Evolutionary conservation across 2,888 invertebrate species (phyloP), one percentile per base, ranked within the genome.

Genomic region (Agrochola circellaris): DNA sequence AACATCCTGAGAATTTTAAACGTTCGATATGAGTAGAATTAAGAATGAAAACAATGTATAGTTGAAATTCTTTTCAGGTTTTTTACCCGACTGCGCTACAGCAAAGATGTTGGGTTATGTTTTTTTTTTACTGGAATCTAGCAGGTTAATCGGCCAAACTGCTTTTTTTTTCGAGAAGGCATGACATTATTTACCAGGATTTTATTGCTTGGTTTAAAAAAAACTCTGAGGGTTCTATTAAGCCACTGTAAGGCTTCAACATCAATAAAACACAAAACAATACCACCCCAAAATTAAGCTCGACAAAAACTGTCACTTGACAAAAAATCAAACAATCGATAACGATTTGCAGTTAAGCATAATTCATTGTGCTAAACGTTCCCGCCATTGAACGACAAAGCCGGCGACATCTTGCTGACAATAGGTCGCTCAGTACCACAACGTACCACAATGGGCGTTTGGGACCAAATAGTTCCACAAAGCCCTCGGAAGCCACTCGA

Each of bases 401-500:
- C 90, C 89, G 81, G 91, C 92, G 94, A 95, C 94, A 93, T 92
- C 91, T 89, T 89, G 81, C 82, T 88, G 89, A 95, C 93, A 95
- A 94, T 92, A 86, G 90, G 89, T 87, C 88, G 89, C 87, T 92
- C 91, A 88, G 91, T 92, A 91, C 92, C 89, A 91, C 92, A 92
- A 91, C 86, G 89, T 85, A 84, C 85, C 90, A 95, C 95, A 95
- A 95, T 92, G 85, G 90, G 87, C 89, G 88, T 86, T 92, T 91
- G 89, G 92, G 91, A 91, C 92, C 89, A 92, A 92, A 92, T 92
- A 87, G 89, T 86, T 82, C 87, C 89, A 95, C 95, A 95, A 94
- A 91, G 91, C 93, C 87, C 90, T 93, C 92, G 93, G 93, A 95
- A 95, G 93, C 95, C 94, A 95, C 95, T 95, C 94, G 93, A 95